A percentile compares a stretch with the other conserved stretches of the same genome.
Conservation (phyloP, 1,140 invertebrate genomes). For the Lineus longissimus region DNA sequence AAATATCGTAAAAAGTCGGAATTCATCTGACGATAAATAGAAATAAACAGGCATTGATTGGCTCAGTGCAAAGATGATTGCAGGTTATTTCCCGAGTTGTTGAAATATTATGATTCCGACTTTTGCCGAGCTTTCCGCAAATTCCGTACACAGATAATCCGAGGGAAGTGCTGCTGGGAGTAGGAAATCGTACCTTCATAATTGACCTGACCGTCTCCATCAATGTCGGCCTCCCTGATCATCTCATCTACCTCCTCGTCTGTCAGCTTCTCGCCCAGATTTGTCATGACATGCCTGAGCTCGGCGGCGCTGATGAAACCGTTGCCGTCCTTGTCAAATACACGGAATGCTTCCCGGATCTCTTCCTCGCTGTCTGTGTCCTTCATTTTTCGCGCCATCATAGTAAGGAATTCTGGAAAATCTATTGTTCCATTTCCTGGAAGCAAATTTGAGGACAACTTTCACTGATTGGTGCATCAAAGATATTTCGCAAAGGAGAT, state of each 20-base stretch:
- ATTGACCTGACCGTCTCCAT: constrained; percentile 64
- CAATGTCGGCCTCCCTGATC: constrained; percentile 85
- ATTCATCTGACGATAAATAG: constrained; percentile 2
- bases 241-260: constrained; percentile 90
- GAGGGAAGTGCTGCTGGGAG: not conserved
- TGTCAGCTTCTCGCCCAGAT: constrained; percentile 81
- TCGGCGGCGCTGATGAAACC: constrained; percentile 59
- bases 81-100: too few species aligned
- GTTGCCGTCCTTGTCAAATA: constrained; percentile 96
- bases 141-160: too few species aligned
- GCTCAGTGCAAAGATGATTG: too few species aligned
- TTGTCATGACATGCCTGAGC: constrained; percentile 72
- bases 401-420: constrained; percentile 80
- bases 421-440: constrained; percentile 99
- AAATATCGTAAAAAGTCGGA: constrained; percentile 7
- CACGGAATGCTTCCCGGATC: constrained; percentile 96
- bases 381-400: constrained; percentile 96
- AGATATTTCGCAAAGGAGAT: too few species aligned
- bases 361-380: constrained; percentile 99
- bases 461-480: too few species aligned
- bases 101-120: too few species aligned
- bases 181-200: constrained; percentile 28
- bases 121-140: too few species aligned
- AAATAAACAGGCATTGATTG: too few species aligned
- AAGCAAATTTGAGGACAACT: constrained; percentile 60